Evolutionary conservation across 2,113 vertebrate species (phyloP), one percentile per base, ranked within the genome.

Genomic region (Copsychus sechellarum): DNA sequence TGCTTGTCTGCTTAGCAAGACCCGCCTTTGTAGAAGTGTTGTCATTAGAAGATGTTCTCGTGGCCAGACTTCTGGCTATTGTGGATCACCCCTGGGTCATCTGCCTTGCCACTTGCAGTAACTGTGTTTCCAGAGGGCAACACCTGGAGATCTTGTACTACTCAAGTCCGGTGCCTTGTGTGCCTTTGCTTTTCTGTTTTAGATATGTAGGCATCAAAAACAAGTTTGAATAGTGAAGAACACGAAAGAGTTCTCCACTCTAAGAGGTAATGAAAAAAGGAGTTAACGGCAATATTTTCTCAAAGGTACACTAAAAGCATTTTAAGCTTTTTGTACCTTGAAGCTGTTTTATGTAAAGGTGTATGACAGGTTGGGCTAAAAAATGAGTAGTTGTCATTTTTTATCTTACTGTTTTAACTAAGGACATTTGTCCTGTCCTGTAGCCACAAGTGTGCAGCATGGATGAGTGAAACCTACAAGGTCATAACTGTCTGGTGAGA

Each of bases 141-240:
- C 34, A 73, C 19, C 54, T 80, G 71, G 70, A 93, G 34, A 82
- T 64, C 62, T 48, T 69, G 43, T 74, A 48, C 65, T 72, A 14
- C 5, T 17, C 53, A 76, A 81, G 81, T 69, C 36, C 70, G 72
- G 1, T 65, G 62, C 33, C 54, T 92, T 95, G 91, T 89, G 79
- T 91, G 61, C 81, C 45, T 81, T 54, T 76, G 53, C 61, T 82
- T 91, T 87, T 89, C 78, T 89, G 70, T 42, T 79, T 78, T 92
- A 71, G 73, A 84, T 88, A 87, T 79, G 81, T 91, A 95, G 94
- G 88, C 81, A 90, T 85, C 86, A 79, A 74, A 90, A 86, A 65
- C 53, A 38, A 76, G 40, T 82, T 76, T 53, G 28, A 72, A 57
- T 76, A 91, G 70, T 38, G 73, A 62, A 78, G 40, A 91, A 43